Evolutionary conservation across 2,113 vertebrate species (phyloP).

Genomic region (Notothenia coriiceps): DNA sequence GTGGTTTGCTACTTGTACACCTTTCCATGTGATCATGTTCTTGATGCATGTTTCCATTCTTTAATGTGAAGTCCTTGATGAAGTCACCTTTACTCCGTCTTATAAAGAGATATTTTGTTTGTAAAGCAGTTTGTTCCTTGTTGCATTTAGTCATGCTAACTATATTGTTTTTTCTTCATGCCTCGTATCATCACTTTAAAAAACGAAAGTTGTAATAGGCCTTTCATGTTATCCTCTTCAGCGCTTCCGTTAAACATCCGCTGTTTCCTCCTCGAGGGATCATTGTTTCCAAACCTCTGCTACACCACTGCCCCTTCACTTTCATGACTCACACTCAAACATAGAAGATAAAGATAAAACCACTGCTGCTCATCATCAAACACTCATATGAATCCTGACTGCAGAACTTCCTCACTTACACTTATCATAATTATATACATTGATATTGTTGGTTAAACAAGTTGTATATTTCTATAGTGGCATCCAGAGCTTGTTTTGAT

Average conservation of each 20-base stretch:
- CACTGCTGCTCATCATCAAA: slow-evolving; percentile 22
- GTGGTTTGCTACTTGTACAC: no score
- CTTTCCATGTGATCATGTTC: neutral
- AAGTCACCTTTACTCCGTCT: neutral
- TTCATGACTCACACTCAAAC: slow-evolving; percentile 59
- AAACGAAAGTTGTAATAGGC: slow-evolving; percentile 4
- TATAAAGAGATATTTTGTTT: neutral
- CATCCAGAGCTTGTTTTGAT: neutral
- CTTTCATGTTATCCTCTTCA: slow-evolving; percentile 17
- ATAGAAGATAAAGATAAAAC: slow-evolving; percentile 27
- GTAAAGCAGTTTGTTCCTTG: neutral
- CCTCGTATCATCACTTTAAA: slow-evolving; percentile 5
- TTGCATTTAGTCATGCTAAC: neutral
- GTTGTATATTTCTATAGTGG: neutral
- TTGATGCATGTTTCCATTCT: neutral
- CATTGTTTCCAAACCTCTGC: slow-evolving; percentile 24
- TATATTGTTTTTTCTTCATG: neutral
- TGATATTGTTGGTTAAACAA: neutral
- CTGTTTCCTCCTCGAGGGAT: slow-evolving; percentile 35
- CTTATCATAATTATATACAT: neutral
- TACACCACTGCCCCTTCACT: slow-evolving; percentile 34
- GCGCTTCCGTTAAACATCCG: slow-evolving; percentile 30
- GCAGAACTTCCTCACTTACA: neutral
- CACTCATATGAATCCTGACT: neutral
- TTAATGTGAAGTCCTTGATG: neutral